Evolutionary conservation across 2,113 vertebrate genomes (phyloP).

Genomic region (Mormyrus lacerda): DNA sequence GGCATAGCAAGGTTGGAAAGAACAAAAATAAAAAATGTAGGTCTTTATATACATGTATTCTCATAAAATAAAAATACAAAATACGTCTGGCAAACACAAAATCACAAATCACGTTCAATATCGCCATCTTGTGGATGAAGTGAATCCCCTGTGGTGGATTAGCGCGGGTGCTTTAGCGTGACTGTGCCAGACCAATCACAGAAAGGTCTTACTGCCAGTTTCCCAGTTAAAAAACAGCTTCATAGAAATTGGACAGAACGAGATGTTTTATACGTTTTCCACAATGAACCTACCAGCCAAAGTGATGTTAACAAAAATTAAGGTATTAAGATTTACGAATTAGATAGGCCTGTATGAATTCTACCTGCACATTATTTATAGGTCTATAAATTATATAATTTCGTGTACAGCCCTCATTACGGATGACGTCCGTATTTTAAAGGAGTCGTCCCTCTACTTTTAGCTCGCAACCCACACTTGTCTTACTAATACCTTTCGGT

Average conservation of each 20-base stretch:
- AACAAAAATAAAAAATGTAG: neutral
- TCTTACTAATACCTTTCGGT: neutral
- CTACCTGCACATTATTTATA: neutral
- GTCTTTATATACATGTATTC: neutral
- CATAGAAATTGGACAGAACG: neutral
- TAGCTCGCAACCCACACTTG: neutral
- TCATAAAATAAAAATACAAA: neutral
- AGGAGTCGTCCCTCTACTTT: neutral
- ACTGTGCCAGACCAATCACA: neutral
- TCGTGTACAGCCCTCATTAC: neutral
- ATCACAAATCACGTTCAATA: neutral
- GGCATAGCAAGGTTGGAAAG: neutral
- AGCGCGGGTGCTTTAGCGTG: neutral
- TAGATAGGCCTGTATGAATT: neutral
- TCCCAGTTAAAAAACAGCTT: neutral
- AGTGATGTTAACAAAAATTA: neutral
- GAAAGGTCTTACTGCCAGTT: neutral
- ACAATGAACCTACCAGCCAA: neutral
- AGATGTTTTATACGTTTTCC: neutral
- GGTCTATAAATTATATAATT: neutral
- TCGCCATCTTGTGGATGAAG: neutral
- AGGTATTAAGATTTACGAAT: neutral
- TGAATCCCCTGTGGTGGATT: neutral
- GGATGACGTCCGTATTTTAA: neutral
- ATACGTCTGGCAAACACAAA: neutral